Percentiles rank a stretch among this genome's conserved stretches.
phyloP scores from a whole-genome alignment of 2,797 vertebrate species.

The Chaetophractus vellerosus region DNA sequence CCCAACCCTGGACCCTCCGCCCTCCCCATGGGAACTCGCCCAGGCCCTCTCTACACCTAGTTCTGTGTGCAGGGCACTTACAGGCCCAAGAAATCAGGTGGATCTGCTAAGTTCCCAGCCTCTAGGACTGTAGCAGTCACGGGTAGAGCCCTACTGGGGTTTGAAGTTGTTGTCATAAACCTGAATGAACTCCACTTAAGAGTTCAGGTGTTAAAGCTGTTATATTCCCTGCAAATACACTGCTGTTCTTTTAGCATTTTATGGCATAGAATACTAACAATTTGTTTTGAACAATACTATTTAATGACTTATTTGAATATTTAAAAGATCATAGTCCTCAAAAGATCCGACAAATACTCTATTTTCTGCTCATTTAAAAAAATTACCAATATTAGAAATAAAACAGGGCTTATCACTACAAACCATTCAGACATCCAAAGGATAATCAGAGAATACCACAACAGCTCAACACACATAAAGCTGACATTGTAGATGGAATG shows the following conservation, averaged over 20 bases:
- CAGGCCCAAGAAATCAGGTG: neutral
- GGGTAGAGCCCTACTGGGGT: neutral
- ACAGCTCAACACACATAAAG: neutral
- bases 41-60: neutral
- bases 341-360: neutral
- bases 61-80: neutral
- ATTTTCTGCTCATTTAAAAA: neutral
- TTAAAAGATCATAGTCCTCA: neutral
- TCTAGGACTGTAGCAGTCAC: neutral
- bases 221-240: neutral
- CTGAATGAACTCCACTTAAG: neutral
- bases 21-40: neutral
- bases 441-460: neutral
- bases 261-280: neutral
- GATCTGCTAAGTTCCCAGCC: neutral
- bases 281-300: neutral
- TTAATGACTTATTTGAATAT: neutral
- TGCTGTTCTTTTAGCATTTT: neutral
- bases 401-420: neutral
- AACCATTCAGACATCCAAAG: neutral
- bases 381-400: neutral
- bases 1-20: fast-evolving
- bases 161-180: neutral
- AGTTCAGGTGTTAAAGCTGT: neutral
- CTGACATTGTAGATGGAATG: neutral